Conservation (phyloP, 2,888 invertebrate genomes). For the Nasonia oneida region DNA sequence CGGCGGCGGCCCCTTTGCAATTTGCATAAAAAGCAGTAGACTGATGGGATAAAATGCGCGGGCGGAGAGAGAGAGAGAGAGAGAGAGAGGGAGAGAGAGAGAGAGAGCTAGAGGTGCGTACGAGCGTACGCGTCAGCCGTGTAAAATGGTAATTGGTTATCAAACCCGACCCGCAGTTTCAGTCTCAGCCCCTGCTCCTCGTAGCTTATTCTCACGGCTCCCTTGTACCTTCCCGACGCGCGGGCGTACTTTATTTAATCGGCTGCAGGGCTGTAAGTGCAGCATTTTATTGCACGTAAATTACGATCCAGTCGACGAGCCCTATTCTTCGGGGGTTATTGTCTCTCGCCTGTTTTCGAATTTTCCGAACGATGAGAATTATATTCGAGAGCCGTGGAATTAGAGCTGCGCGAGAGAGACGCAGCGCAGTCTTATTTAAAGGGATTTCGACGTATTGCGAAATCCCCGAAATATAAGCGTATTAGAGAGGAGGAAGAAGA, state of each 20-base stretch:
- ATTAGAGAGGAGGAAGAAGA: conserved; percentile 10
- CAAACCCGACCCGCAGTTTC: conserved; percentile 62
- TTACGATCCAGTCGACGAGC: conserved; percentile 43
- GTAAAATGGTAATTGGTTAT: conserved; percentile 75
- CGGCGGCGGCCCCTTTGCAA: conserved; percentile 59
- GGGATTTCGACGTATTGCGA: neutral
- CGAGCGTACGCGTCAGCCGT: conserved; percentile 19
- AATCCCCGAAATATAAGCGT: conserved; percentile 29
- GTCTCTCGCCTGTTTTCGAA: neutral
- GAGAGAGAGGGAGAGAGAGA: too few species aligned
- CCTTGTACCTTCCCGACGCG: neutral
- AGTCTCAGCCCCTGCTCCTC: neutral
- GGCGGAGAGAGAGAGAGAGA: neutral
- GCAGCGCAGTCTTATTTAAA: neutral
- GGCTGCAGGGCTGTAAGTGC: conserved; percentile 7
- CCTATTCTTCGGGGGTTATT: conserved; percentile 12
- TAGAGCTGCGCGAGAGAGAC: neutral
- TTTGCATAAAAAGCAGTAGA: conserved; percentile 72
- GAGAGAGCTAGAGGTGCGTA: conserved; percentile 11
- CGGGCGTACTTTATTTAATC: conserved; percentile 40
- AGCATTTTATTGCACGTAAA: conserved; percentile 48
- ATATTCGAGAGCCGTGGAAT: neutral
- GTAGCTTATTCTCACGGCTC: neutral
- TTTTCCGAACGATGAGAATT: neutral
- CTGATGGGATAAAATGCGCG: conserved; percentile 67